phyloP scores from a whole-genome alignment of 2,113 vertebrate species.

The Microtus oregoni region DNA sequence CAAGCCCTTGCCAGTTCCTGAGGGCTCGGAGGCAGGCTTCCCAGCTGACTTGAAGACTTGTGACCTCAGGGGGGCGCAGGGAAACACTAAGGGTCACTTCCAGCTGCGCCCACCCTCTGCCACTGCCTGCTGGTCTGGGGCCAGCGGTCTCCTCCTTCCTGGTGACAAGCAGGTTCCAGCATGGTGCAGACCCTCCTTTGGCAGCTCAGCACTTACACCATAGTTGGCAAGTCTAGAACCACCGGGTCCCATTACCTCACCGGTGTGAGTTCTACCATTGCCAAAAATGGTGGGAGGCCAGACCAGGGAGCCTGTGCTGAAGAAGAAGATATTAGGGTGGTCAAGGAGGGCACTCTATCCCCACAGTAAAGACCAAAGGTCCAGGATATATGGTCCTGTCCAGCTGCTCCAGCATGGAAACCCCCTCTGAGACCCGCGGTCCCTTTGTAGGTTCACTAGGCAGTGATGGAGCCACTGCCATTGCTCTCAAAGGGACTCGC shows the following conservation, averaged over 20 bases:
- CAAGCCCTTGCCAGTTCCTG: not conserved
- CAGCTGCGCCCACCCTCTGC: constrained; percentile 88
- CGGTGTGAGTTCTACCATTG: constrained; percentile 99
- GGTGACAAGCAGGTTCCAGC: not conserved
- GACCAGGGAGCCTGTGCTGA: not conserved
- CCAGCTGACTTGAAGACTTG: constrained; percentile 82
- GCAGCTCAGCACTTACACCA: constrained; percentile 85
- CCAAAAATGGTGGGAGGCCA: constrained; percentile 93
- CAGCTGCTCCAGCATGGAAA: not conserved
- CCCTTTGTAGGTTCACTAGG: not conserved
- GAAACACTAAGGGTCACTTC: constrained; percentile 85
- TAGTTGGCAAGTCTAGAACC: constrained; percentile 99
- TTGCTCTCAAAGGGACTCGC: not conserved
- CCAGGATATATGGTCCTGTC: not conserved
- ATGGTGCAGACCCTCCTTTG: fast-evolving
- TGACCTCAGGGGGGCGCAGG: constrained; percentile 89
- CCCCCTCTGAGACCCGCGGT: not conserved
- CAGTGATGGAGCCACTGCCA: not conserved
- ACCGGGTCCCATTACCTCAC: constrained; percentile 99
- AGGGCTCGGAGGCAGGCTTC: fast-evolving
- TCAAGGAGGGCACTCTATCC: no score
- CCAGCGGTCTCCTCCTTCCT: not conserved
- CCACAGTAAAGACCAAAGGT: no score
- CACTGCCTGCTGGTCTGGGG: constrained; percentile 85
- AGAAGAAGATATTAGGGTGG: not conserved